Conservation (phyloP, 2,113 vertebrate species). For the Pedionomus torquatus region DNA sequence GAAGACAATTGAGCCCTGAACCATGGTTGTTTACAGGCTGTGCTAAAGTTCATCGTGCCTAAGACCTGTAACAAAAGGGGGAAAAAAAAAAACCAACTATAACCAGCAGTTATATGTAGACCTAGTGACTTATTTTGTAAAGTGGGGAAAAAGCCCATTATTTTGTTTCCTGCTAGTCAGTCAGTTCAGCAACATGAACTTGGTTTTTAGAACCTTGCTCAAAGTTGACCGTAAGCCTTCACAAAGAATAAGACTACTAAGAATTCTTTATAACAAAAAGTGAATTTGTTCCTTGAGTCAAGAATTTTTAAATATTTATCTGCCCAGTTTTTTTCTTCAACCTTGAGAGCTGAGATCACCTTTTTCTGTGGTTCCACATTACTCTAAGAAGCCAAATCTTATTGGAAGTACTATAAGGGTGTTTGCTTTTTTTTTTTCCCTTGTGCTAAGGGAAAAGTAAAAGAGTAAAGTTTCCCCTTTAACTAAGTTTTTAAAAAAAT, state of each 20-base stretch:
- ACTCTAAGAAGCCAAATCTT: background rate
- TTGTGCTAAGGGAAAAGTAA: too few relatives aligned
- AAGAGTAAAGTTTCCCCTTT: too few relatives aligned
- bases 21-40: background rate
- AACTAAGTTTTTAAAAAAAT: background rate
- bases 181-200: background rate
- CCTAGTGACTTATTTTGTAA: background rate
- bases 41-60: constrained; percentile 90
- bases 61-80: constrained; percentile 63
- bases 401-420: fast-evolving
- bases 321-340: background rate
- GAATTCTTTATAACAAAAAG: background rate
- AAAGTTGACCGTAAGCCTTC: background rate
- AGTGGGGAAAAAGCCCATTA: background rate
- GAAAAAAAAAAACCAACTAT: background rate
- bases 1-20: background rate
- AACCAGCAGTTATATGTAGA: background rate
- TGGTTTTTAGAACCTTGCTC: background rate
- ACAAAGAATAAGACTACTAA: background rate
- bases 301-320: background rate
- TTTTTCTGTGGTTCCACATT: background rate
- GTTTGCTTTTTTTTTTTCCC: background rate
- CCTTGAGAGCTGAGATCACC: background rate
- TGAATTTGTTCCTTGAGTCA: background rate
- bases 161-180: background rate